Percentiles rank a stretch among this genome's conserved stretches.
Evolutionary conservation across 1,140 invertebrate genomes (phyloP).

Genomic region (Dinothrombium tinctorium): DNA sequence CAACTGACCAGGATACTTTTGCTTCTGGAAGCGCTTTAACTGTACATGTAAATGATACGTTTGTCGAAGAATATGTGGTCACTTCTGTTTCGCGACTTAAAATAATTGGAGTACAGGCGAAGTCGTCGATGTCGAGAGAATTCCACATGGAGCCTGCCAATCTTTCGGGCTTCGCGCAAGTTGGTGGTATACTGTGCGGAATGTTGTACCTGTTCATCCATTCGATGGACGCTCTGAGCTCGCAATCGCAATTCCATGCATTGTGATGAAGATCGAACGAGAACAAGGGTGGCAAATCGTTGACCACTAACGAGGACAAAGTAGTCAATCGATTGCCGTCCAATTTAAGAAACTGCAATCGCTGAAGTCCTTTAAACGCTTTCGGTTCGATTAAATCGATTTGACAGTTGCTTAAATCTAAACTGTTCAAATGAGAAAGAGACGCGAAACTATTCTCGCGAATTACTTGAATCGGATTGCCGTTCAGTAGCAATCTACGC

Average conservation of each 20-base stretch:
- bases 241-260: conserved; percentile 56
- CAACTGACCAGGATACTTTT: conserved; percentile 15
- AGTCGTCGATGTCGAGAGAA: conserved; percentile 44
- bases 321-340: conserved; percentile 42
- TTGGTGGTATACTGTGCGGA: conserved; percentile 38
- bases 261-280: conserved; percentile 46
- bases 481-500: conserved; percentile 39
- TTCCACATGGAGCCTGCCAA: conserved; percentile 40
- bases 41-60: conserved; percentile 43
- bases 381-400: conserved; percentile 40
- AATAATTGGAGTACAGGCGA: conserved; percentile 39
- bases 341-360: conserved; percentile 44
- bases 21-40: conserved; percentile 30
- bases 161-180: conserved; percentile 34
- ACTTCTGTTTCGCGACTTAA: conserved; percentile 12
- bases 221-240: conserved; percentile 37
- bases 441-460: conserved; percentile 38
- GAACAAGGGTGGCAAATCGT: conserved; percentile 39
- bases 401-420: conserved; percentile 57
- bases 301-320: conserved; percentile 22
- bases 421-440: conserved; percentile 31
- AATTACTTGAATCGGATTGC: conserved; percentile 43
- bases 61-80: conserved; percentile 33
- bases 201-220: conserved; percentile 55
- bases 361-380: conserved; percentile 44